These are phyloP conservation scores for Sphaerodactylus townsendi DNA, from an alignment of 2,113 vertebrate genomes.

Conservation along the genomic window DNA sequence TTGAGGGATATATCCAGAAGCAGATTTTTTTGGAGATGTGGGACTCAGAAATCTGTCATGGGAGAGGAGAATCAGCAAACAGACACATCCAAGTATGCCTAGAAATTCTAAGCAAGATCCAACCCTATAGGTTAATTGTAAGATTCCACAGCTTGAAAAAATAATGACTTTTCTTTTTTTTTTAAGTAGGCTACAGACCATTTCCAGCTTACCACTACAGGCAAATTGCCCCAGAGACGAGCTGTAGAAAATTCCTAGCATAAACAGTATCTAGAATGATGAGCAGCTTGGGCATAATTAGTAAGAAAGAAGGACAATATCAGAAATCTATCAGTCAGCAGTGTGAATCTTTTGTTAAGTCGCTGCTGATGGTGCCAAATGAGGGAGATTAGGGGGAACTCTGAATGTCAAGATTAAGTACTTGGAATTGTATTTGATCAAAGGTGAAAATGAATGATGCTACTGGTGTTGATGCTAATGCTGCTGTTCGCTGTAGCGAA, in stretches of 20 bases:
- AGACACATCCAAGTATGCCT: too few relatives aligned
- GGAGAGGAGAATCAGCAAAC: too few relatives aligned
- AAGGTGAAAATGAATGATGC: constrained; percentile 35
- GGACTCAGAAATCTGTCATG: too few relatives aligned
- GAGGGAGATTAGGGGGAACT: constrained; percentile 29
- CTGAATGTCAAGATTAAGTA: constrained; percentile 32
- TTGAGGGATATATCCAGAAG: too few relatives aligned
- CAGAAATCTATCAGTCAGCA: constrained; percentile 64
- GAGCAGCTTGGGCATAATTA: constrained; percentile 68
- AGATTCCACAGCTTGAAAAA: constrained; percentile 1
- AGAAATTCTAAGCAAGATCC: too few relatives aligned
- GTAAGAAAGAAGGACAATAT: constrained; percentile 45
- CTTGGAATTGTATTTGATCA: constrained; percentile 38
- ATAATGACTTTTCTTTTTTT: constrained; percentile 54
- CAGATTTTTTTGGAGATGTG: too few relatives aligned
- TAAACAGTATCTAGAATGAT: constrained; percentile 61
- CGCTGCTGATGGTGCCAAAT: constrained; percentile 8
- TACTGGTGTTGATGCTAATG: neutral
- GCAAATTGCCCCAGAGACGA: constrained; percentile 62
- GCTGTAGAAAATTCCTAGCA: constrained; percentile 63
- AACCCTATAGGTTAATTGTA: too few relatives aligned
- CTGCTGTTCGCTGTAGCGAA: neutral
- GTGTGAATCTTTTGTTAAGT: neutral
- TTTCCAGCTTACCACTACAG: constrained; percentile 52
- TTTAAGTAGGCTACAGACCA: constrained; percentile 45